These are phyloP conservation scores for Stegodyphus mimosarum DNA, from an alignment of 1,140 invertebrate genomes.

Conservation along the genomic window DNA sequence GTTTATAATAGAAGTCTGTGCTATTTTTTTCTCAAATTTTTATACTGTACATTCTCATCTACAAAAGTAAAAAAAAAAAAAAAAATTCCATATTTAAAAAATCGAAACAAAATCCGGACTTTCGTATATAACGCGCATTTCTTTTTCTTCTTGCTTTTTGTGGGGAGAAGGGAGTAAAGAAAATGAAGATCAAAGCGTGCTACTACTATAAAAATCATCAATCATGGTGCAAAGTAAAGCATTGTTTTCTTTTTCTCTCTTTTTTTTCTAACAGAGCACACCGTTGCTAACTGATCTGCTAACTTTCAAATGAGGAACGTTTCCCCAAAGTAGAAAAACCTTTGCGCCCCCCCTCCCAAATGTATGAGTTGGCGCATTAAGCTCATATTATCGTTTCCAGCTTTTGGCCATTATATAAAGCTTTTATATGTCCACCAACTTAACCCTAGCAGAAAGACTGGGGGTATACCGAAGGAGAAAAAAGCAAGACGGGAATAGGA, in stretches of 20 bases:
- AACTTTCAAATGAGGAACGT: constrained; percentile 58
- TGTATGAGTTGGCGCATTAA: constrained; percentile 56
- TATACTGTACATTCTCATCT: no score
- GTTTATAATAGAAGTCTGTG: no score
- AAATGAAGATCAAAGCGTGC: constrained; percentile 34
- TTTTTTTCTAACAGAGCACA: constrained; percentile 7
- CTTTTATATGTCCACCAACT: constrained; percentile 59
- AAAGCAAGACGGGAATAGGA: constrained; percentile 19
- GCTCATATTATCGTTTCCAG: constrained; percentile 60
- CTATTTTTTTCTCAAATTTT: no score
- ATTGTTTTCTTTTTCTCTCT: constrained; percentile 37
- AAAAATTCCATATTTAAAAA: no score
- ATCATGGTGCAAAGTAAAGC: constrained; percentile 47
- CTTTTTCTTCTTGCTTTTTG: background rate
- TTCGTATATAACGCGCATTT: no score
- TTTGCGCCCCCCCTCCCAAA: constrained; percentile 35
- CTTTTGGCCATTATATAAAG: constrained; percentile 61
- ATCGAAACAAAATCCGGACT: no score
- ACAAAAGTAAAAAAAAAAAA: no score
- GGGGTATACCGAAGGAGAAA: constrained; percentile 33
- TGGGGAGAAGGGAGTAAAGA: constrained; percentile 1
- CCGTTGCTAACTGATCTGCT: constrained; percentile 50
- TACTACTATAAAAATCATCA: constrained; percentile 45
- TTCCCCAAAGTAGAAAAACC: constrained; percentile 29
- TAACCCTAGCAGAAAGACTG: constrained; percentile 52